Percentiles rank a stretch among this genome's conserved stretches.
Evolutionary conservation across 2,797 vertebrate species (phyloP).

Genomic region (Pantherophis vulpinus): DNA sequence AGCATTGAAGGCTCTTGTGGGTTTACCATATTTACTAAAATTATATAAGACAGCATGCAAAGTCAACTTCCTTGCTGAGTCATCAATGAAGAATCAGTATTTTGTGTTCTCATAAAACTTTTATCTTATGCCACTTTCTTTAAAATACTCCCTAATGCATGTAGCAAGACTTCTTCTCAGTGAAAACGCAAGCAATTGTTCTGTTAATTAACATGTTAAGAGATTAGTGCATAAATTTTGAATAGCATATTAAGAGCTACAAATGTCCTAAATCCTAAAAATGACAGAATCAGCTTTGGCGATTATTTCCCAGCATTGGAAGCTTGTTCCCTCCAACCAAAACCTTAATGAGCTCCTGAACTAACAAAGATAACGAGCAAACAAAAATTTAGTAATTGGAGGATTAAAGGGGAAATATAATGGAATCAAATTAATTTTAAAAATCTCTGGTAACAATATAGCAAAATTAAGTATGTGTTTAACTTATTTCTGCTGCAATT

Average conservation of each 20-base stretch:
- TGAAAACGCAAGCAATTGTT: not conserved
- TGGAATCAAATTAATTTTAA: not conserved
- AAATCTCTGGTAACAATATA: not conserved
- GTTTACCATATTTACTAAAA: constrained; percentile 3
- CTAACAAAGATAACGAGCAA: not conserved
- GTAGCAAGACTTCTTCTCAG: not conserved
- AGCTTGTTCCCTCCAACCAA: not conserved
- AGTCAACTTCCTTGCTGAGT: not conserved
- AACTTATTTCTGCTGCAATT: not conserved
- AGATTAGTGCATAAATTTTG: not conserved
- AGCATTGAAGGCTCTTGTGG: not conserved
- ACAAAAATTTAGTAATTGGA: not conserved
- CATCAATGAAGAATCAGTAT: not conserved
- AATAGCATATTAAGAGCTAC: not conserved
- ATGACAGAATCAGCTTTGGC: not conserved
- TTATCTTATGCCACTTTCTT: not conserved
- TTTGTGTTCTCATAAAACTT: not conserved
- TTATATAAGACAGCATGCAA: not conserved
- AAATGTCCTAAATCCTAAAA: not conserved
- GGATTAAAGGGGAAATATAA: not conserved
- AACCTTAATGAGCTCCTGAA: not conserved
- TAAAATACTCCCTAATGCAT: not conserved
- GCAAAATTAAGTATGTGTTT: not conserved
- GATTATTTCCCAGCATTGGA: not conserved
- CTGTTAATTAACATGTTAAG: not conserved